phyloP scores from a whole-genome alignment of 2,797 vertebrate species.

The Rhincodon typus region DNA sequence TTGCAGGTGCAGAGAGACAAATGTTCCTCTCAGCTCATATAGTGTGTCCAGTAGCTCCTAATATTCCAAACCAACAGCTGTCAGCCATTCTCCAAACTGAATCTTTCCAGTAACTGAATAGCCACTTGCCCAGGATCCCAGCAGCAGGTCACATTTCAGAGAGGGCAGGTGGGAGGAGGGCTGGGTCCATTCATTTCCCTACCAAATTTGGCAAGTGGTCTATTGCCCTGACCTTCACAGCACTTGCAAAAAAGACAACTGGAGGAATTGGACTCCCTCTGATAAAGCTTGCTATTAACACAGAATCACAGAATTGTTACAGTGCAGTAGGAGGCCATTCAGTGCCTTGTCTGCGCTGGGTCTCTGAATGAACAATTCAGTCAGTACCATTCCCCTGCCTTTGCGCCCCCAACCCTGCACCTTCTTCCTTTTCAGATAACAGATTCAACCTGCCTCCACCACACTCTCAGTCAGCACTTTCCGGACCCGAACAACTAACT shows the following conservation, averaged over 20 bases:
- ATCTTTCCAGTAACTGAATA: conserved; percentile 1
- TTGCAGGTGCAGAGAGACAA: neutral
- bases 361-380: neutral
- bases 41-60: neutral
- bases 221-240: neutral
- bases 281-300: neutral
- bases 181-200: neutral
- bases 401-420: too few relatives aligned
- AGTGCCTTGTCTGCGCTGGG: too few relatives aligned
- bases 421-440: too few relatives aligned
- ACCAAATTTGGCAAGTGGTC: neutral
- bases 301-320: neutral
- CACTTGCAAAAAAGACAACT: neutral
- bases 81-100: too few relatives aligned
- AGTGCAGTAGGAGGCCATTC: neutral
- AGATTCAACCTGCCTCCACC: too few relatives aligned
- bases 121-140: neutral
- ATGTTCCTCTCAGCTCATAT: neutral
- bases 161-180: neutral
- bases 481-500: too few relatives aligned
- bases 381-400: too few relatives aligned
- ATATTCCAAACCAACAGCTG: neutral
- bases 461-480: too few relatives aligned
- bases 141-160: neutral
- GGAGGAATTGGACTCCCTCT: neutral